Base-by-base conservation (phyloP, 2,113 vertebrate species). In the Numida meleagris region DNA sequence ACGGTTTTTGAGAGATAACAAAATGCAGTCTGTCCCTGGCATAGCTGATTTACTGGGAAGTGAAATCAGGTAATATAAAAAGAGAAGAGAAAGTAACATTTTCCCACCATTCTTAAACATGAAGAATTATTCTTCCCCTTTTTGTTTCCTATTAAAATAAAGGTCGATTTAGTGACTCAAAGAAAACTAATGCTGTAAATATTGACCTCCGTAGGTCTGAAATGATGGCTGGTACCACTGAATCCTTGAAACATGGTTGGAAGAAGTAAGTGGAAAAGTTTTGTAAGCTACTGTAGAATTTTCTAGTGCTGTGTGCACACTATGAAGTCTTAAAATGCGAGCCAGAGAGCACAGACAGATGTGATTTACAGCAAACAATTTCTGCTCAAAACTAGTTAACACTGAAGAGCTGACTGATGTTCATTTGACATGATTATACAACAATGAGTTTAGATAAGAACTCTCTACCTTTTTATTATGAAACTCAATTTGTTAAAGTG, bases 251-350 rank as follows among this genome's bases (percentile, higher is more conserved):
- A 93, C 76, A 43, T 67, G 79, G 14, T 93, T 95, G 91, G 75
- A 93, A 93, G 95, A 95, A 96, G 86, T 88, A 96, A 96, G 82
- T 93, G 79, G 38, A 74, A 94, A 93, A 82, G 68, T 94, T 81
- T 93, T 95, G 72, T 94, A 88, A 91, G 59, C 42, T 93, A 88
- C 65, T 81, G 61, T 66, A 89, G 81, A 89, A 89, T 89, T 93
- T 91, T 89, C 53, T 92, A 89, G 87, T 51, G 42, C 72, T 78
- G 15, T n/a, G 24, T 43, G 43, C 80, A 82, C 55, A 24, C 74
- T 80, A 18, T 57, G 20, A 93, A 83, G 48, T 61, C 82, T 83
- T 36, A 86, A 86, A 88, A 25, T 78, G 62, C 19, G 43, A 86
- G 61, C 42, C 67, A 73, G 33, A 58, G 42, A 82, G 40, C 20